Conservation (phyloP, 2,113 vertebrate genomes). For the Athene noctua region DNA sequence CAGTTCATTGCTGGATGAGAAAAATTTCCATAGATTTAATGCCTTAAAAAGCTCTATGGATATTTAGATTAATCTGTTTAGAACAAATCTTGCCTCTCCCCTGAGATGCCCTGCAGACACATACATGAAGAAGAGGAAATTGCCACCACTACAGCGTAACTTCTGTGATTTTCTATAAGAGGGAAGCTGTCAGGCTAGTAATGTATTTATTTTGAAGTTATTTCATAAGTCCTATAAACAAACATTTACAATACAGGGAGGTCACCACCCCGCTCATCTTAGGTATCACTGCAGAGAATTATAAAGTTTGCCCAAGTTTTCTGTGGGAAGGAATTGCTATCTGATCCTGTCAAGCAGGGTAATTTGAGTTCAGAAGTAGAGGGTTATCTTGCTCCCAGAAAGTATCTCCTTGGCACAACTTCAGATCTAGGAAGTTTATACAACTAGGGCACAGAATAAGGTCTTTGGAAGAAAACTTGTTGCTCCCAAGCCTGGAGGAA, state of each 20-base stretch:
- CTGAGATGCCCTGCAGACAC: not conserved
- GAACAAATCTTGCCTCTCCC: not conserved
- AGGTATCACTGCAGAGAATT: not conserved
- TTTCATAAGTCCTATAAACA: not conserved
- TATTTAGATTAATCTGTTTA: slow-evolving; percentile 27
- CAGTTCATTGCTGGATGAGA: slow-evolving; percentile 10
- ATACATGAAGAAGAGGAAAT: not conserved
- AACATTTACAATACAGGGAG: not conserved
- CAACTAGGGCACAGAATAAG: not conserved
- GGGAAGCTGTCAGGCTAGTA: not conserved
- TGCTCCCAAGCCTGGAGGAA: not conserved
- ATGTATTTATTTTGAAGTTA: not conserved
- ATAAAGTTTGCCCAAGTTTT: not conserved
- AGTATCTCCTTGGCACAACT: not conserved
- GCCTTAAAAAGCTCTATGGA: not conserved
- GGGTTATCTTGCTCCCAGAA: not conserved
- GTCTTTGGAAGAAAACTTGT: not conserved
- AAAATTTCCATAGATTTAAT: slow-evolving; percentile 36
- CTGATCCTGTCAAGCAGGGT: not conserved
- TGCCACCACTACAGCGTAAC: not conserved
- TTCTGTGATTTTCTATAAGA: not conserved
- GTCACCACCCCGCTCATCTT: not conserved
- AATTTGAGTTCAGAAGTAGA: not conserved
- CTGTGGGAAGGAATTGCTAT: not conserved
- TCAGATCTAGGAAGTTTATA: not conserved